Percentiles rank a stretch among this genome's conserved stretches.
Evolutionary conservation across 2,888 invertebrate genomes (phyloP).

Genomic region (Tetranychus truncatus): DNA sequence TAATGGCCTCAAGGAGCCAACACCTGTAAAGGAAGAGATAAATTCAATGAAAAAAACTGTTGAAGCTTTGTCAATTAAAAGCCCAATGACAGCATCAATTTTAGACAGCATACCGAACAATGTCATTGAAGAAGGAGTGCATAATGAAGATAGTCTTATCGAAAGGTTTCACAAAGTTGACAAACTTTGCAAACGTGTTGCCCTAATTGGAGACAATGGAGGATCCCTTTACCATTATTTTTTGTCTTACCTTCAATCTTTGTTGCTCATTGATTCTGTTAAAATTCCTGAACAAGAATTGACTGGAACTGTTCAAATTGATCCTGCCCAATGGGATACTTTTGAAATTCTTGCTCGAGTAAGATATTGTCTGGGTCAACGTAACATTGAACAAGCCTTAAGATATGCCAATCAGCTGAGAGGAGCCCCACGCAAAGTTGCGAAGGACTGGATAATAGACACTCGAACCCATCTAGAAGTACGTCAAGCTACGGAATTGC

Average conservation of each 20-base stretch:
- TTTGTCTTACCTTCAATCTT: conserved; percentile 72
- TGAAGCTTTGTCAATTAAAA: conserved; percentile 36
- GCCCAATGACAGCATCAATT: conserved; percentile 15
- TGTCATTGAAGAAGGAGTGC: conserved; percentile 60
- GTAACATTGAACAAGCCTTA: conserved; percentile 65
- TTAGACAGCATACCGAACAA: conserved; percentile 56
- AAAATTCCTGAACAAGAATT: conserved; percentile 26
- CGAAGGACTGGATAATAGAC: conserved; percentile 69
- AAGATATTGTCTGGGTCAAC: conserved; percentile 67
- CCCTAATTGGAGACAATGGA: conserved; percentile 66
- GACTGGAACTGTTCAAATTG: conserved; percentile 30
- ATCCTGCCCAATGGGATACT: conserved; percentile 55
- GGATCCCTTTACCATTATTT: conserved; percentile 58
- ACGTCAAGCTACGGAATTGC: conserved; percentile 67
- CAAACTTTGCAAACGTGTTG: conserved; percentile 57
- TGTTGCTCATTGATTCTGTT: conserved; percentile 40
- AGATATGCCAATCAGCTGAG: conserved; percentile 65
- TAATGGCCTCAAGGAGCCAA: conserved; percentile 33
- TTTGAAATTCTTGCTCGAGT: conserved; percentile 76
- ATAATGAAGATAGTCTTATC: conserved; percentile 63
- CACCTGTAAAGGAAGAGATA: conserved; percentile 49
- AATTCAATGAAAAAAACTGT: conserved; percentile 54
- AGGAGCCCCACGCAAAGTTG: conserved; percentile 69
- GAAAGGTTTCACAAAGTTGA: conserved; percentile 52
- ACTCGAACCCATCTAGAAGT: conserved; percentile 65